Evolutionary conservation across 2,113 vertebrate species (phyloP).

Genomic region (Erythrolamprus reginae): DNA sequence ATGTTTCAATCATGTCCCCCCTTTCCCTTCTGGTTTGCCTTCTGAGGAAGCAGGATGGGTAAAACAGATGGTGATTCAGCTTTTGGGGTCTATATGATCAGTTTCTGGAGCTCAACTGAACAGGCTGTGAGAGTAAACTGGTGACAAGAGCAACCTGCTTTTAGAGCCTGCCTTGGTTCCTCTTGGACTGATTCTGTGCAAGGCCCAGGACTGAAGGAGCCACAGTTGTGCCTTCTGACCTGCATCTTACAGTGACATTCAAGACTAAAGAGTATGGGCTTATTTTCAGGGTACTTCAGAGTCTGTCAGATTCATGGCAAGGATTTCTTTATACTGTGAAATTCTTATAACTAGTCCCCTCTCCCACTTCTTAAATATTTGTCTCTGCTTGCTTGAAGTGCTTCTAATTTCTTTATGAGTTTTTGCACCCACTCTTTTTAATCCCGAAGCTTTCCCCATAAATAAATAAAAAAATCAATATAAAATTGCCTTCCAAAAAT

Average conservation of each 20-base stretch:
- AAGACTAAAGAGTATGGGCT: not conserved
- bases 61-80: no score
- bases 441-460: not conserved
- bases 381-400: not conserved
- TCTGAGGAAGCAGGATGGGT: not conserved
- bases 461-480: not conserved
- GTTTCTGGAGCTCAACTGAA: no score
- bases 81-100: not conserved
- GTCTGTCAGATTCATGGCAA: not conserved
- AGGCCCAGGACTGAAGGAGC: not conserved
- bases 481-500: not conserved
- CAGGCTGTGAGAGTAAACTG: not conserved
- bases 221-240: not conserved
- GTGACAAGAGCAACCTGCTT: not conserved
- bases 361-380: no score
- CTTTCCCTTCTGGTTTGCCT: no score
- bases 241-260: not conserved
- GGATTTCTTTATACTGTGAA: not conserved
- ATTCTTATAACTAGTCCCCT: not conserved
- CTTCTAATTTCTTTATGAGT: not conserved
- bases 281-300: not conserved
- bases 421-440: not conserved
- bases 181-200: not conserved
- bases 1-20: no score
- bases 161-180: not conserved